Evolutionary conservation across 1,140 invertebrate genomes (phyloP).

Genomic region (Euura lappo): DNA sequence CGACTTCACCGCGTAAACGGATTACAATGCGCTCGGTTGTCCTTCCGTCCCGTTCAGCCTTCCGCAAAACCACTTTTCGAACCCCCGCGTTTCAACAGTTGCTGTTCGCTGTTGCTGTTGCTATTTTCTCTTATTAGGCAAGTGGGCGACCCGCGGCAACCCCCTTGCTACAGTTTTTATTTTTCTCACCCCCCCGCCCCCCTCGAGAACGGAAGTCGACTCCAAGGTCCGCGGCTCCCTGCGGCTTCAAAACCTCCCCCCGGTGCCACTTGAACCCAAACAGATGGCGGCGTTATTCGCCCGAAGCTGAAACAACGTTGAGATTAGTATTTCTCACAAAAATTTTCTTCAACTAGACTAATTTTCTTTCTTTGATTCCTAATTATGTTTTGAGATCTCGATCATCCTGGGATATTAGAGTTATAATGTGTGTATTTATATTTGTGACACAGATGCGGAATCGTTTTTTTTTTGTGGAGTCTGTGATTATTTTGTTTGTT

Average conservation of each 20-base stretch:
- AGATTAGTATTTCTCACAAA: too few relatives aligned
- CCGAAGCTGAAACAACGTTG: too few relatives aligned
- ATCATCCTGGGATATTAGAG: too few relatives aligned
- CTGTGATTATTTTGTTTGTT: too few relatives aligned
- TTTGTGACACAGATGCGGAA: too few relatives aligned
- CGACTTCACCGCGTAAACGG: slow-evolving; percentile 3
- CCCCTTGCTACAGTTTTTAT: background rate
- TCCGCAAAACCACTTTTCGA: slow-evolving; percentile 1
- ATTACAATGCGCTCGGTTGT: background rate
- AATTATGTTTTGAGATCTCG: too few relatives aligned
- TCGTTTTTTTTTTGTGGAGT: too few relatives aligned
- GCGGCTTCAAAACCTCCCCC: slow-evolving; percentile 29
- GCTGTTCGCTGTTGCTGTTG: background rate
- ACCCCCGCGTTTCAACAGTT: background rate
- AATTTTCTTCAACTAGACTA: too few relatives aligned
- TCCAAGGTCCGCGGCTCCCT: slow-evolving; percentile 33
- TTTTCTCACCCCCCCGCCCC: background rate
- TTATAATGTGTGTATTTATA: too few relatives aligned
- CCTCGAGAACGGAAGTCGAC: slow-evolving; percentile 40
- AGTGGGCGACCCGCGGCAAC: slow-evolving; percentile 5
- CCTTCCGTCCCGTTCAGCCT: slow-evolving; percentile 18
- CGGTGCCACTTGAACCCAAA: slow-evolving; percentile 54
- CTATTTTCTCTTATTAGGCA: slow-evolving; percentile 25
- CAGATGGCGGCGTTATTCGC: slow-evolving; percentile 45
- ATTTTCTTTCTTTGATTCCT: too few relatives aligned